Percentiles rank a stretch among this genome's conserved stretches.
Evolutionary conservation across 2,888 invertebrate species (phyloP).

Genomic region (Microplitis deprimator): DNA sequence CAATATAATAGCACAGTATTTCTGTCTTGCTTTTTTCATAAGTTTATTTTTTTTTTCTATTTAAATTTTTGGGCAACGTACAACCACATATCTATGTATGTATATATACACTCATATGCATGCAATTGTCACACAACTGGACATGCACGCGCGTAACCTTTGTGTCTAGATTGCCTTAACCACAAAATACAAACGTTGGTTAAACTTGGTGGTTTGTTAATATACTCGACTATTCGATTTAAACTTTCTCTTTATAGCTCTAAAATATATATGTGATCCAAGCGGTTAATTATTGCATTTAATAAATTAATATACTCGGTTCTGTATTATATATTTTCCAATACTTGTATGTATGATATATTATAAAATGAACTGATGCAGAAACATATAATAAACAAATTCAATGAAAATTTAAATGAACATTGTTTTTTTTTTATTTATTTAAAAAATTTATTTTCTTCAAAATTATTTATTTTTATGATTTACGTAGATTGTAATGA

Average conservation of each 20-base stretch:
- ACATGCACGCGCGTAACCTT: slow-evolving; percentile 12
- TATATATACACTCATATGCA: neutral
- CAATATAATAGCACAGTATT: slow-evolving; percentile 15
- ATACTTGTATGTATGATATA: neutral
- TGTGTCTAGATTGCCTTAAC: slow-evolving; percentile 36
- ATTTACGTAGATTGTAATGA: neutral
- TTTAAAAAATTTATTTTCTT: neutral
- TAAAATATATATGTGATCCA: neutral
- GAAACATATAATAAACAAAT: no score
- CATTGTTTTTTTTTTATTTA: neutral
- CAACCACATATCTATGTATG: slow-evolving; percentile 5
- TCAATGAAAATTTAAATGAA: no score
- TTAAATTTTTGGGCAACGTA: neutral
- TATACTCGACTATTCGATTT: slow-evolving; percentile 36
- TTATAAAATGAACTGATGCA: neutral
- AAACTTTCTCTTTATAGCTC: slow-evolving; percentile 11
- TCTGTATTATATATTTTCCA: neutral
- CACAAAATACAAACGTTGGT: slow-evolving; percentile 32
- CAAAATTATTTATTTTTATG: slow-evolving; percentile 11
- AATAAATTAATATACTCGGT: neutral
- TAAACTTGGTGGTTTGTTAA: slow-evolving; percentile 38
- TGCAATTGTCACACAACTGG: slow-evolving; percentile 29
- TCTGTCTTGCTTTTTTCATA: slow-evolving; percentile 48
- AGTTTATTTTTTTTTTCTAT: slow-evolving; percentile 16
- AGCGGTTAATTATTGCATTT: slow-evolving; percentile 6